Evolutionary conservation across 2,113 vertebrate species (phyloP), one percentile per base, ranked within the genome.

Genomic region (Etheostoma spectabile): DNA sequence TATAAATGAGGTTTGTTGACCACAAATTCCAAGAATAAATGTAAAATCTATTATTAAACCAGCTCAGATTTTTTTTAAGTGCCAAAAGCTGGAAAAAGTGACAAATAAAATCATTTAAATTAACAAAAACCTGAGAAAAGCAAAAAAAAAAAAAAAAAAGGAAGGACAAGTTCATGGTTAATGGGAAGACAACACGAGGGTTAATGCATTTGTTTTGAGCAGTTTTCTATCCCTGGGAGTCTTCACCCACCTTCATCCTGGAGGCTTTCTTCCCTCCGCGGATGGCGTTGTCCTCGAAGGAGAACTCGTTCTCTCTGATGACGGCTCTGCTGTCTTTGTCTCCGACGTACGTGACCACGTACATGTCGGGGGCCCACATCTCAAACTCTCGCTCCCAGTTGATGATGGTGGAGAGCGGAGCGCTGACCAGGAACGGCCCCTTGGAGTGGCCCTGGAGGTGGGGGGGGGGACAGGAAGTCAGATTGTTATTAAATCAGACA

Each of bases 371-470:
- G 1, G 98, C 98, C 98, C 98, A 99, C 97, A 99, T 97, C 92
- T 99, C 98, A 93, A 99, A 98, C 93, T 99, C 98, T 46, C 98
- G 88, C 79, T 99, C 98, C 98, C 98, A 99, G 94, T 99, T 99
- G 85, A 99, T 99, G 93, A 99, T 99, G 77, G 98, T 99, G 83
- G 98, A 99, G 52, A 99, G 96, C 0, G 98, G 98, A 0, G 98
- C 98, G 51, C 98, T 98, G 80, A 99, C 98, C 87, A 99, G 94
- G 92, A 99, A 99, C 71, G 98, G 98, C 21, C 98, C 98, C 86
- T 99, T 99, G 1, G 98, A 99, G 78, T 99, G 98, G 75, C 98
- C 98, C 98, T 99, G 77, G 0, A 45, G 82, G 55, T 2, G 61
- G 22, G 69, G 82, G 55, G 2, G 61, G 22, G 69, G 27, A 57